Percentiles rank a stretch among this genome's conserved stretches.
Conservation (phyloP, 2,113 vertebrate species). For the Sprattus sprattus region DNA sequence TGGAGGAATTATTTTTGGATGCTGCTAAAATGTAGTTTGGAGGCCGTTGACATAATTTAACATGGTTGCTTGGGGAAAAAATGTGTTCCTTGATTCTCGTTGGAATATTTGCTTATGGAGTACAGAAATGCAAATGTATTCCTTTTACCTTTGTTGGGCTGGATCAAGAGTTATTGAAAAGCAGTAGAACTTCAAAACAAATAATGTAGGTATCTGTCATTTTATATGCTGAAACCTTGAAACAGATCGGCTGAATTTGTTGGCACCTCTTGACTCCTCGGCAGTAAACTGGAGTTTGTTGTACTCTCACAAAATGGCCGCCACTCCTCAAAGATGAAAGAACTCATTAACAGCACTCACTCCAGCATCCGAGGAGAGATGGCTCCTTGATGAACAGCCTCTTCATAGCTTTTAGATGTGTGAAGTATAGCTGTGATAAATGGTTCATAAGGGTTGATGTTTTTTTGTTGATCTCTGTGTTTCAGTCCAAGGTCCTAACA, state of each 20-base stretch:
- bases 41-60: background rate
- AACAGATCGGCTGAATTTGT: background rate
- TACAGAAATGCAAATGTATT: background rate
- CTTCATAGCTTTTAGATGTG: background rate
- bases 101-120: too few relatives aligned
- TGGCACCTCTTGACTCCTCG: background rate
- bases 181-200: too few relatives aligned
- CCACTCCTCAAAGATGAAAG: background rate
- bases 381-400: background rate
- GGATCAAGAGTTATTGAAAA: too few relatives aligned
- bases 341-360: background rate
- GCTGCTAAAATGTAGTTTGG: background rate
- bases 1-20: background rate
- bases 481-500: too few relatives aligned
- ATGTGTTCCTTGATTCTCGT: too few relatives aligned
- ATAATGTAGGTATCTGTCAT: too few relatives aligned
- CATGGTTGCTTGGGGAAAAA: background rate
- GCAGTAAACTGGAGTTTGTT: background rate
- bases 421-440: too few relatives aligned
- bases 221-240: background rate
- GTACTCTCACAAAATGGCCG: constrained; percentile 40
- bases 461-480: too few relatives aligned
- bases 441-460: too few relatives aligned
- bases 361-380: background rate
- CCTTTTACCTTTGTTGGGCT: background rate